phyloP scores from a whole-genome alignment of 2,113 vertebrate species.

The Alosa alosa region DNA sequence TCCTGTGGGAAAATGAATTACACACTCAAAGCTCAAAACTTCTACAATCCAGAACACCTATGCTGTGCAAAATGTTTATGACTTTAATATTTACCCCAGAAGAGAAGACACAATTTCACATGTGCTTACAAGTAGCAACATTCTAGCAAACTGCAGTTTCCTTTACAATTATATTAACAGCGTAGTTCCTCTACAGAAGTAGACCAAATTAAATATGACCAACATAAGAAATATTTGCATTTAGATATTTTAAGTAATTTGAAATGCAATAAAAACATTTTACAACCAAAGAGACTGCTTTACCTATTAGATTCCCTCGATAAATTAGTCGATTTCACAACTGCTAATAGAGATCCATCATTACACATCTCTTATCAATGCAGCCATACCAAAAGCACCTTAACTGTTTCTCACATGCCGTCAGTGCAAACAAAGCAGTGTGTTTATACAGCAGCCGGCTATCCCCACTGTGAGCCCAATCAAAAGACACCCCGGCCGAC shows the following conservation, averaged over 20 bases:
- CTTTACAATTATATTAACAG: background rate
- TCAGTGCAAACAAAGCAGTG: background rate
- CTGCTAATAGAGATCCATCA: background rate
- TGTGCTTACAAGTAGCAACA: background rate
- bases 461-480: background rate
- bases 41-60: constrained; percentile 1
- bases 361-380: background rate
- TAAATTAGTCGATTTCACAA: background rate
- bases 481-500: background rate
- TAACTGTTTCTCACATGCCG: constrained; percentile 26
- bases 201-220: background rate
- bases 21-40: background rate
- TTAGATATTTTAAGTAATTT: background rate
- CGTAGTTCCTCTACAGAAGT: background rate
- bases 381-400: background rate
- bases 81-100: background rate
- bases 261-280: background rate
- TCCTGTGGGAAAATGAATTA: constrained; percentile 25
- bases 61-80: background rate
- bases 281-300: background rate
- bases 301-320: background rate
- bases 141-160: background rate
- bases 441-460: background rate
- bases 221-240: background rate
- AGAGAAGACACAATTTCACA: background rate